Conservation (phyloP, 1,140 invertebrate genomes). For the Zaprionus ornatus region DNA sequence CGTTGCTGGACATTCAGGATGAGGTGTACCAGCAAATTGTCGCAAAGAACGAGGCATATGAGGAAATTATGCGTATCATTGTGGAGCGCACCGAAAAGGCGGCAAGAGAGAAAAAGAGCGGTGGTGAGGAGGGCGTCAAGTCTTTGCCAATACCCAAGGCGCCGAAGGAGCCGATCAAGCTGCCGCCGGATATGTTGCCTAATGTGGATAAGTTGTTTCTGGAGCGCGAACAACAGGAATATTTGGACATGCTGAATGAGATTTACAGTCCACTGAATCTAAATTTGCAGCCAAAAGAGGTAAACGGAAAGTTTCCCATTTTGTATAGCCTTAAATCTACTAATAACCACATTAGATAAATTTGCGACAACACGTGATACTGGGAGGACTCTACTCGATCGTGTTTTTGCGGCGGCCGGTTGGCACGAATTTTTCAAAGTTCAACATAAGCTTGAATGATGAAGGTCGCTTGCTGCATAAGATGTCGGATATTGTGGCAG, state of each 20-base stretch:
- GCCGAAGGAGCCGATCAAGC: slow-evolving; percentile 39
- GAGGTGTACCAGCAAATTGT: slow-evolving; percentile 41
- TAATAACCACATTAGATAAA: slow-evolving; percentile 51
- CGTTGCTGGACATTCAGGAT: slow-evolving; percentile 54
- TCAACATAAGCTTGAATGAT: slow-evolving; percentile 64
- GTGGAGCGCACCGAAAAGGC: slow-evolving; percentile 35
- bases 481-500: slow-evolving; percentile 35
- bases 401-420: slow-evolving; percentile 52
- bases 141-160: slow-evolving; percentile 44
- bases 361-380: slow-evolving; percentile 58
- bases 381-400: slow-evolving; percentile 68
- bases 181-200: slow-evolving; percentile 48
- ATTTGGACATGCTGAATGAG: slow-evolving; percentile 45
- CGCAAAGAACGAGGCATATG: slow-evolving; percentile 42
- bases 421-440: slow-evolving; percentile 52
- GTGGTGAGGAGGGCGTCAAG: background rate
- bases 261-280: slow-evolving; percentile 57
- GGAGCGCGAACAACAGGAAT: slow-evolving; percentile 54
- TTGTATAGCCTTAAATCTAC: no score
- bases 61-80: slow-evolving; percentile 50
- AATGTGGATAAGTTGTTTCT: slow-evolving; percentile 52
- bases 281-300: slow-evolving; percentile 47
- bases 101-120: slow-evolving; percentile 21
- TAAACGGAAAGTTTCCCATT: slow-evolving; percentile 9
- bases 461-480: slow-evolving; percentile 50